Evolutionary conservation across 1,140 invertebrate species (phyloP), one percentile per base, ranked within the genome.

Genomic region (Scaptomyza graminum): DNA sequence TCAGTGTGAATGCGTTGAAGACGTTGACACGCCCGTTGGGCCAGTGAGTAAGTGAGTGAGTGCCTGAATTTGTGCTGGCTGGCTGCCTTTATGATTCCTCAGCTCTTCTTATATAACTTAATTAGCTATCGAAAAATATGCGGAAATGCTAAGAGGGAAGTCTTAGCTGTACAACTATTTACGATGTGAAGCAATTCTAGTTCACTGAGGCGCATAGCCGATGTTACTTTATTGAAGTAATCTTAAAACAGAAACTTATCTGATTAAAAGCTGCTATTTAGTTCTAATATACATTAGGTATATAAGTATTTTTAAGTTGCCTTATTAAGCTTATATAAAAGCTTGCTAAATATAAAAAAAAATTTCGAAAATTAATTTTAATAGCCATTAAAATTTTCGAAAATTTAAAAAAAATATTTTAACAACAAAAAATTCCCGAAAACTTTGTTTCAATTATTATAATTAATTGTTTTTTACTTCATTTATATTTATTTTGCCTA

Each of bases 81-180:
- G 51, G 52, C 31, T 71, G 68, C 39, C 55, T 72, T 72, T 72
- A 72, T 72, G 66, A 63, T 49, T 63, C 13, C 22, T 15, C 59
- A 22, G 66, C 65, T 31, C 63, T 72, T 31, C 63, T 72, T 67
- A 67, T 72, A 67, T 72, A 72, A 67, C 55, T 57, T 72, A 72
- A 72, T 72, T 67, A 72, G 55, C 69, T 41, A 72, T 67, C 63
- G 69, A 67, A 52, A 60, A 57, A 31, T 31, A 60, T 59, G 54
- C 62, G 69, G 69, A 72, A 71, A 71, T 59, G 47, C 47, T 59
- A 18, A 51, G 39, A 44, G 54, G 54, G 55, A 60, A 66, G 62
- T 59, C 69, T 60, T 52, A 39, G 54, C n/a, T n/a, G n/a, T n/a
- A n/a, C n/a, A 12, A 63, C 39, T 6, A 13, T 7, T 0, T 41